These are phyloP conservation scores for Lindbergichthys nudifrons DNA, from an alignment of 2,797 vertebrate species.

Conservation along the genomic window DNA sequence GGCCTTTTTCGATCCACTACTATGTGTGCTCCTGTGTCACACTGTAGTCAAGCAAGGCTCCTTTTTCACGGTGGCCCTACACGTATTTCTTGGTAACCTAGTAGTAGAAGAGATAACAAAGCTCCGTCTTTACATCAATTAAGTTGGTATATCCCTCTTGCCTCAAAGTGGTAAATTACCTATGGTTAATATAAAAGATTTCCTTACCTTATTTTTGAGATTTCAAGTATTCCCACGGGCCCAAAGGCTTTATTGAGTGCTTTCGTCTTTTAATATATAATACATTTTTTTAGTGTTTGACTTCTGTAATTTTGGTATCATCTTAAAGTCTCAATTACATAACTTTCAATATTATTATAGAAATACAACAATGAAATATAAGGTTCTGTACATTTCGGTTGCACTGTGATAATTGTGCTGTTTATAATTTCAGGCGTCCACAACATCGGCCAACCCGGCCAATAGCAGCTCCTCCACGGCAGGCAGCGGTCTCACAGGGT, in stretches of 20 bases:
- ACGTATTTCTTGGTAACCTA: not conserved
- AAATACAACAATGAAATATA: not conserved
- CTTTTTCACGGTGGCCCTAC: not conserved
- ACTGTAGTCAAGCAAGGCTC: not conserved
- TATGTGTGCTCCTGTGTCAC: not conserved
- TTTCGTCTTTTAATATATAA: not conserved
- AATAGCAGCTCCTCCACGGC: slow-evolving; percentile 85
- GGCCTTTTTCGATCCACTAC: not conserved
- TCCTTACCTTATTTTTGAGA: not conserved
- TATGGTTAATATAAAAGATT: not conserved
- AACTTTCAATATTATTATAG: not conserved
- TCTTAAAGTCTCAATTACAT: not conserved
- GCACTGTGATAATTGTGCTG: not conserved
- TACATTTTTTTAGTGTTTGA: not conserved
- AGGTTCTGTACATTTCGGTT: not conserved
- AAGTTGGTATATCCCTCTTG: not conserved
- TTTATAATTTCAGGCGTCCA: slow-evolving; percentile 80
- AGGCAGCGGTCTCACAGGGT: slow-evolving; percentile 93
- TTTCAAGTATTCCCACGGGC: not conserved
- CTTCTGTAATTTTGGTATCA: not conserved
- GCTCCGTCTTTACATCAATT: not conserved
- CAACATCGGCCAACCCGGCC: slow-evolving; percentile 89
- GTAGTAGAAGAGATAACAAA: not conserved
- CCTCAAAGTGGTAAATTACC: not conserved
- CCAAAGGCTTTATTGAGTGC: not conserved